Evolutionary conservation across 2,888 invertebrate species (phyloP).

Genomic region (Xanthorhoe spadicearia): DNA sequence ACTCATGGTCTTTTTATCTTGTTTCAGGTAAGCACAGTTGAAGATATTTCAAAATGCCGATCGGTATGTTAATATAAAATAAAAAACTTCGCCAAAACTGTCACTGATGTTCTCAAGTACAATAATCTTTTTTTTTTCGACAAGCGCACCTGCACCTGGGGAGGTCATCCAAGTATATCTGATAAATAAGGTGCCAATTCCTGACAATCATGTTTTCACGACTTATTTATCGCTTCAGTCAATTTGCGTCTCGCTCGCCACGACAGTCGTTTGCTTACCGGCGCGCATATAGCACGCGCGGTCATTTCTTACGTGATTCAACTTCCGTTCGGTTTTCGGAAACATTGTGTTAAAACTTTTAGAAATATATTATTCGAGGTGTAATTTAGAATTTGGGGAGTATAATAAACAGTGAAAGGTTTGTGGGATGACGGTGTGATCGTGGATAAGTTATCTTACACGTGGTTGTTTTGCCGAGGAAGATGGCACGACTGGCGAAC

Average conservation of each 20-base stretch:
- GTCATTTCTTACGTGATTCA: neutral
- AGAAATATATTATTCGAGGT: neutral
- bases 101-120: constrained; percentile 6
- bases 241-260: constrained; percentile 22
- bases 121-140: constrained; percentile 2
- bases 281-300: constrained; percentile 48
- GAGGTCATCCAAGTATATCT: constrained; percentile 22
- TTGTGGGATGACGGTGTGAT: constrained; percentile 38
- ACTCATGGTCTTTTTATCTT: constrained; percentile 10
- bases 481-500: constrained; percentile 73
- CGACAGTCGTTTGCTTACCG: constrained; percentile 44
- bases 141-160: neutral
- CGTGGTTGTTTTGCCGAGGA: constrained; percentile 38
- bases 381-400: constrained; percentile 9
- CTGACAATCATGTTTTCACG: constrained; percentile 33
- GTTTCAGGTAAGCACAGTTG: constrained; percentile 30
- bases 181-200: constrained; percentile 30
- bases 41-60: constrained; percentile 4
- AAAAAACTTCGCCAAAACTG: neutral
- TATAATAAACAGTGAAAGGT: constrained; percentile 36
- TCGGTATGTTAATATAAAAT: constrained; percentile 5
- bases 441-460: constrained; percentile 52
- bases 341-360: neutral
- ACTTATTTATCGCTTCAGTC: constrained; percentile 35
- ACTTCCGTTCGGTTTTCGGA: constrained; percentile 8